A percentile compares a stretch with the other conserved stretches of the same genome.
Evolutionary conservation across 2,888 invertebrate species (phyloP).

Genomic region (Eulithis testata): DNA sequence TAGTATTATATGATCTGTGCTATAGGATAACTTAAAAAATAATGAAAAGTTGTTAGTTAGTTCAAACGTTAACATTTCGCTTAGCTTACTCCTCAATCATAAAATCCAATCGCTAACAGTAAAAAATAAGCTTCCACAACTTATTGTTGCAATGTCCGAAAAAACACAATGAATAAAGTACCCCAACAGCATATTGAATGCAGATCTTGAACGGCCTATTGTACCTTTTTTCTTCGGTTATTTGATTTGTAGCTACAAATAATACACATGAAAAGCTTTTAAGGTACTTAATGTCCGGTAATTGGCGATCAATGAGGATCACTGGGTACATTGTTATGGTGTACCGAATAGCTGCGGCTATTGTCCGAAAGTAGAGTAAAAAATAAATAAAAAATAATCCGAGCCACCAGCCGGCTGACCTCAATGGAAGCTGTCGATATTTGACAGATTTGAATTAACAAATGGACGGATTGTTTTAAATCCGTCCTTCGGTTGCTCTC

Average conservation of each 20-base stretch:
- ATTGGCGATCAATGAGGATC: conserved; percentile 85
- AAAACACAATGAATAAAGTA: conserved; percentile 69
- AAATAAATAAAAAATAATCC: conserved; percentile 67
- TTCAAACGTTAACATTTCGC: conserved; percentile 26
- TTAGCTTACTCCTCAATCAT: conserved; percentile 55
- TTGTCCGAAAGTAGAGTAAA: conserved; percentile 71
- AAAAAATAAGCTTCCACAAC: conserved; percentile 60
- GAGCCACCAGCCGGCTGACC: conserved; percentile 65
- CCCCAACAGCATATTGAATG: conserved; percentile 66
- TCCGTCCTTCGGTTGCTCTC: conserved; percentile 15
- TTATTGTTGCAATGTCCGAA: conserved; percentile 64
- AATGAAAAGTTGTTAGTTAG: conserved; percentile 1
- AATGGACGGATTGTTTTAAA: conserved; percentile 26
- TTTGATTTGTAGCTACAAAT: conserved; percentile 83
- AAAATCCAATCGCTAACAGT: conserved; percentile 52
- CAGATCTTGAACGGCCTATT: conserved; percentile 75
- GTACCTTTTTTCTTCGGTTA: conserved; percentile 67
- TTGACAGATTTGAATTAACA: conserved; percentile 61
- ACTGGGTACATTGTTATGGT: conserved; percentile 82
- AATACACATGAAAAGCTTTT: conserved; percentile 80
- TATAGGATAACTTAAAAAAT: too few species aligned
- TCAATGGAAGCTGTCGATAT: conserved; percentile 69
- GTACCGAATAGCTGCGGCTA: conserved; percentile 68
- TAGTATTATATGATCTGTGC: too few species aligned
- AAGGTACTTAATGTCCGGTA: conserved; percentile 85